Percentiles rank a stretch among this genome's conserved stretches.
phyloP scores from a whole-genome alignment of 2,797 vertebrate genomes.

The Enteromius paludinosus region DNA sequence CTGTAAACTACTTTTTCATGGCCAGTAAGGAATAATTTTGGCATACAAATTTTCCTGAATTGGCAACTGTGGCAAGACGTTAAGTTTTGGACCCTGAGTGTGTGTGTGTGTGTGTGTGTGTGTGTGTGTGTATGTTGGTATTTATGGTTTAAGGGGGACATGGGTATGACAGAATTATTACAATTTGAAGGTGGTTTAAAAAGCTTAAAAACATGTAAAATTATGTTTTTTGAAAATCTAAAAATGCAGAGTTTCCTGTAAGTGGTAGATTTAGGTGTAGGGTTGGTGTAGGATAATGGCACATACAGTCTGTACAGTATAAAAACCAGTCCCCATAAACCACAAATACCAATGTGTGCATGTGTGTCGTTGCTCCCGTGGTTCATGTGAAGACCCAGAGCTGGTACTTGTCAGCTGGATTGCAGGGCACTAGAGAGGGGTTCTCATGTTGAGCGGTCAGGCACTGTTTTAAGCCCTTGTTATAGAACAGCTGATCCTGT shows the following conservation, averaged over 20 bases:
- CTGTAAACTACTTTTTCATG: conserved; percentile 3
- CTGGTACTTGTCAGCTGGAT: conserved; percentile 89
- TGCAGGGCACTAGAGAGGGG: conserved; percentile 84
- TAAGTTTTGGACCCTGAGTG: conserved; percentile 29
- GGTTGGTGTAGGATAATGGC: too few relatives aligned
- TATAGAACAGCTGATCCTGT: conserved; percentile 89
- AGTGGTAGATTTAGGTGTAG: too few relatives aligned
- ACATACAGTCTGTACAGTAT: too few relatives aligned
- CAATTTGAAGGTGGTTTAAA: too few relatives aligned
- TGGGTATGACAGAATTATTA: too few relatives aligned
- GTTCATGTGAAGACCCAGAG: conserved; percentile 90
- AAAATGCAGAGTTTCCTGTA: too few relatives aligned
- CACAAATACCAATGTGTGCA: not conserved
- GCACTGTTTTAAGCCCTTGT: conserved; percentile 84
- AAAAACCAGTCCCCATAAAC: too few relatives aligned
- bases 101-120: not conserved
- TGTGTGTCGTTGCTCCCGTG: not conserved
- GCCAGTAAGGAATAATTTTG: not conserved
- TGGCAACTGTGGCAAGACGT: conserved; percentile 7
- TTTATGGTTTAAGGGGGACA: too few relatives aligned
- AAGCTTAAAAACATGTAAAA: too few relatives aligned
- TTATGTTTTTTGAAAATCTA: too few relatives aligned
- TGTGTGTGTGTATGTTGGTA: not conserved
- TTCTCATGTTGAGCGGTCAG: conserved; percentile 86
- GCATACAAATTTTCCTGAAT: not conserved